phyloP scores from a whole-genome alignment of 2,888 invertebrate species.

The Pseudoips prasinana region DNA sequence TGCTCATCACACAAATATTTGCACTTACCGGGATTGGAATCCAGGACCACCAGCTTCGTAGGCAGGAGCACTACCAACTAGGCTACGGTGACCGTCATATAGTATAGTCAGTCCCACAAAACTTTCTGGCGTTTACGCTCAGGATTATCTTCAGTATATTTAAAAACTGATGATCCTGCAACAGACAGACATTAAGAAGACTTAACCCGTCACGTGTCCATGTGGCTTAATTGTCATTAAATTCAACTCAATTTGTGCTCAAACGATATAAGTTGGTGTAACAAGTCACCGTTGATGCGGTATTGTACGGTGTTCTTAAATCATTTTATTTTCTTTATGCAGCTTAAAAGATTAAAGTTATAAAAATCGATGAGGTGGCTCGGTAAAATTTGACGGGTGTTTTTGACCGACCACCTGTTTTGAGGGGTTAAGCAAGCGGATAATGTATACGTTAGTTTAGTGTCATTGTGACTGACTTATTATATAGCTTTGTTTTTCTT shows the following conservation, averaged over 20 bases:
- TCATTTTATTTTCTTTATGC: constrained; percentile 16
- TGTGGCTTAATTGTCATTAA: constrained; percentile 57
- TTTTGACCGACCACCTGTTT: constrained; percentile 19
- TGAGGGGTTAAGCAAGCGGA: constrained; percentile 16
- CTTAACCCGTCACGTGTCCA: constrained; percentile 42
- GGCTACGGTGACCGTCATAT: no score
- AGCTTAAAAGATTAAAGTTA: constrained; percentile 22
- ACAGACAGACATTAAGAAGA: constrained; percentile 54
- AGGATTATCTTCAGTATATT: constrained; percentile 23
- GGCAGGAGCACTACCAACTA: no score
- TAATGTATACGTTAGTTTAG: not conserved
- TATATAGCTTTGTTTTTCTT: no score
- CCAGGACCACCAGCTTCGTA: no score
- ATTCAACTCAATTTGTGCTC: constrained; percentile 56
- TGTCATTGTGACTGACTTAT: no score
- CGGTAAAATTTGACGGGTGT: constrained; percentile 9
- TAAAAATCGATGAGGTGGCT: constrained; percentile 13
- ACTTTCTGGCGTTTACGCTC: no score
- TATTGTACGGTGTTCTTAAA: constrained; percentile 30
- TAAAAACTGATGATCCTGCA: constrained; percentile 41
- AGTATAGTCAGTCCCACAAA: no score
- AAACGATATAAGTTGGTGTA: constrained; percentile 43
- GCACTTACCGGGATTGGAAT: no score
- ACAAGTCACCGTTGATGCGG: constrained; percentile 37
- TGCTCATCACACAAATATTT: no score